A percentile compares a stretch with the other conserved stretches of the same genome.
Evolutionary conservation across 2,888 invertebrate genomes (phyloP).

Genomic region (Apomyelois bistriatella): DNA sequence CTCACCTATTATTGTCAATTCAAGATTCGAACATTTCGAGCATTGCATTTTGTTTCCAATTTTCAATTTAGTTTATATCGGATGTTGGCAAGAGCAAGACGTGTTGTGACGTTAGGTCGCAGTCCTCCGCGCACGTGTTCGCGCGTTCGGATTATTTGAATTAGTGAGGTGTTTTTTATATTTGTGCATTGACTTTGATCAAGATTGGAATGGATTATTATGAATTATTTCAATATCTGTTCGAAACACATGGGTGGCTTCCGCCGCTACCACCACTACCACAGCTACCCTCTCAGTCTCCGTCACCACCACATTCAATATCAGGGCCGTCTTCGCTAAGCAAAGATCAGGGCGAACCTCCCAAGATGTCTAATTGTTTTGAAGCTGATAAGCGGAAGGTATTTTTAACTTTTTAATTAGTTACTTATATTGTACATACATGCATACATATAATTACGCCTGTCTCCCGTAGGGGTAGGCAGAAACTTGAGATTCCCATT

Average conservation of each 20-base stretch:
- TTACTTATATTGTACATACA: not conserved
- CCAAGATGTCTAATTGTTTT: conserved; percentile 70
- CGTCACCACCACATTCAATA: too few relatives aligned
- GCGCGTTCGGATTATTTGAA: conserved; percentile 40
- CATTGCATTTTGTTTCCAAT: conserved; percentile 78
- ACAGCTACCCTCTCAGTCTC: too few relatives aligned
- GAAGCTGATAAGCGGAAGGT: conserved; percentile 74
- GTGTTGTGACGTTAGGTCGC: conserved; percentile 69
- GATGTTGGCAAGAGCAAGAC: conserved; percentile 74
- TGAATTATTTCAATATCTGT: conserved; percentile 63
- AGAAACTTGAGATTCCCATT: too few relatives aligned
- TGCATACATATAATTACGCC: too few relatives aligned
- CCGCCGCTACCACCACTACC: too few relatives aligned
- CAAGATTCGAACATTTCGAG: conserved; percentile 76
- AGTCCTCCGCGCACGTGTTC: conserved; percentile 60
- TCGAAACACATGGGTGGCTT: conserved; percentile 70
- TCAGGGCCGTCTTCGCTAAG: too few relatives aligned
- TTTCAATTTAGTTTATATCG: conserved; percentile 79
- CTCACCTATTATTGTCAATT: conserved; percentile 78
- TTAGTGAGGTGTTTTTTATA: conserved; percentile 32
- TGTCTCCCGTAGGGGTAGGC: too few relatives aligned
- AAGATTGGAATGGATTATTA: conserved; percentile 60
- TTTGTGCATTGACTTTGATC: conserved; percentile 37
- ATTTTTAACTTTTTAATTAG: conserved; percentile 19
- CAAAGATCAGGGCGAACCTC: conserved; percentile 33